Evolutionary conservation across 2,797 vertebrate genomes (phyloP), one percentile per base, ranked within the genome.

Genomic region (Alexandromys oeconomus): DNA sequence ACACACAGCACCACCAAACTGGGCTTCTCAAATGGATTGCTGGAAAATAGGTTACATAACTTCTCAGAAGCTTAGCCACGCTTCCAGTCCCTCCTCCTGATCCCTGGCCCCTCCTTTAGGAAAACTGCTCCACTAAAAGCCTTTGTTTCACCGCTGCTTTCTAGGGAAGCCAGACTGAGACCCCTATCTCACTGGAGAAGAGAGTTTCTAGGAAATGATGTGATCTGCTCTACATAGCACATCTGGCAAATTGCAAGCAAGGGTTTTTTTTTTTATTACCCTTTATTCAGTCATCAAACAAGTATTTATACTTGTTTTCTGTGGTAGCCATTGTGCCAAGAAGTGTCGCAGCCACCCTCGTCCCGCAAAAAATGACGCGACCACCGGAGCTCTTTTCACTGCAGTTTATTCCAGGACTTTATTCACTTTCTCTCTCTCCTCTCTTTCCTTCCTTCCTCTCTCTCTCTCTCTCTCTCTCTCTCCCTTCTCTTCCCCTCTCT

Each of bases 11-110:
- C n/a, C 51, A 61, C 29, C 40, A 63, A 37, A 43, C 37, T 17
- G 25, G 40, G 29, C 40, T 57, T 61, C 51, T 86, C 84, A 46
- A 43, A n/a, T n/a, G 25, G 40, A 46, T 61, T 67, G 40, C 69
- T 51, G 43, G 31, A 31, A 40, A 37, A 40, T 51, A 12, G 4
- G 37, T 80, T 59, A 34, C 37, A 48, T 19, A 65, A 5, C 74
- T 87, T 73, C 80, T 96, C 59, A 34, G 51, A 57, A 81, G 59
- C 61, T 92, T 80, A 94, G 19, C 40, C 40, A 23, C n/a, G 40
- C 48, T 10, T 46, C 51, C 27, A 34, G 11, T 57, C 61, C 40
- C 91, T 37, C 17, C 21, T 91, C 48, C 57, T 46, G 31, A 34
- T 76, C 40, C 12, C 27, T 12, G 31, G 12, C 17, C 27, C 10